Evolutionary conservation across 2,888 invertebrate genomes (phyloP).

Genomic region (Falcaria lacertinaria): DNA sequence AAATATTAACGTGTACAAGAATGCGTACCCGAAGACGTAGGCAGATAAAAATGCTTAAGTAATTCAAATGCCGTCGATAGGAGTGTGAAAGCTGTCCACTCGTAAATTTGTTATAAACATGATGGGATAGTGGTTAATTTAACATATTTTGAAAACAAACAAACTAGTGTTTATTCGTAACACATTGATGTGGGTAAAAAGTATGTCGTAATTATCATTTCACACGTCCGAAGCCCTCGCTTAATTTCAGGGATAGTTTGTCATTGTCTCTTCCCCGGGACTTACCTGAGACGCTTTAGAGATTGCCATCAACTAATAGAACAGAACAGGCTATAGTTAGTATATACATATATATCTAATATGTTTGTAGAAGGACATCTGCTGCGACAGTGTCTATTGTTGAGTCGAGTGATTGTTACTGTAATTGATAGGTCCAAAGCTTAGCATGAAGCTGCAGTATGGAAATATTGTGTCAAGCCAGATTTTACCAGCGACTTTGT

Average conservation of each 20-base stretch:
- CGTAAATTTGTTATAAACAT: too few species aligned
- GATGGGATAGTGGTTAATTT: too few species aligned
- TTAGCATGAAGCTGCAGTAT: neutral
- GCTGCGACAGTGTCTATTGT: neutral
- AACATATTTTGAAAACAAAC: too few species aligned
- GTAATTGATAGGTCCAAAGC: neutral
- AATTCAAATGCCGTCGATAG: too few species aligned
- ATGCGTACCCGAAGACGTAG: too few species aligned
- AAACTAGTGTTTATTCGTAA: too few species aligned
- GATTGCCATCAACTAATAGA: neutral
- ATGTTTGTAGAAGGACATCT: neutral
- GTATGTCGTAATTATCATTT: neutral
- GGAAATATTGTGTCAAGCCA: neutral
- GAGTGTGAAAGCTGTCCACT: too few species aligned
- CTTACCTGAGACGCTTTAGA: neutral
- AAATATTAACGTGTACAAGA: too few species aligned
- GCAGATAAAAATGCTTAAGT: too few species aligned
- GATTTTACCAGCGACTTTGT: too few species aligned
- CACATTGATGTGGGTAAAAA: neutral
- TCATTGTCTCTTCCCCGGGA: neutral
- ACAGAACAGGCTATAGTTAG: neutral
- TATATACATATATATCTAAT: neutral
- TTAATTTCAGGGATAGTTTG: neutral
- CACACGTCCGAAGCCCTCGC: neutral
- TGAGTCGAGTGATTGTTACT: neutral